Percentiles rank a stretch among this genome's conserved stretches.
These are phyloP conservation scores for Eupithecia abbreviata DNA, from an alignment of 2,888 invertebrate species.

Conservation along the genomic window DNA sequence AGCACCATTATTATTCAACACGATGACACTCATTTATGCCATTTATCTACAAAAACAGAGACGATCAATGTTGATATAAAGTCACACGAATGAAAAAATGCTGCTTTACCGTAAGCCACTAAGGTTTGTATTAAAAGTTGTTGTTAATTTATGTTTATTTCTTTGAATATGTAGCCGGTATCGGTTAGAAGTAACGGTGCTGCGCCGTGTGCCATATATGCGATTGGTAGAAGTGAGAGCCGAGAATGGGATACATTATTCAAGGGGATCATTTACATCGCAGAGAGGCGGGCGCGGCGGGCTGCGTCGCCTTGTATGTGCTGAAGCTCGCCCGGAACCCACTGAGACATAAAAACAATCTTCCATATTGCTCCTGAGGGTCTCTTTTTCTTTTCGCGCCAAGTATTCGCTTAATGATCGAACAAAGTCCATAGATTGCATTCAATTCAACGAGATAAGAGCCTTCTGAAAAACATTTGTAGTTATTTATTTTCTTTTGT, in stretches of 20 bases:
- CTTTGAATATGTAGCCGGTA: conserved; percentile 62
- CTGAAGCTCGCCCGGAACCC: conserved; percentile 69
- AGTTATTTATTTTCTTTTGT: conserved; percentile 15
- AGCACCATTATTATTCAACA: not conserved
- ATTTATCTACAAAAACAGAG: conserved; percentile 6
- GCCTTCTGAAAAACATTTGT: conserved; percentile 30
- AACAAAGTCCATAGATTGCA: conserved; percentile 63
- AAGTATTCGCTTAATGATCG: conserved; percentile 72
- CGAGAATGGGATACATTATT: conserved; percentile 81
- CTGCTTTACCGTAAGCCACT: conserved; percentile 33
- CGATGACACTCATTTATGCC: not conserved
- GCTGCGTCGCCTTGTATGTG: conserved; percentile 76
- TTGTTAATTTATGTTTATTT: conserved; percentile 50
- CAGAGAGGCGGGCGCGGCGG: conserved; percentile 68
- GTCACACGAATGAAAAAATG: conserved; percentile 27
- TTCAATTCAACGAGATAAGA: conserved; percentile 56
- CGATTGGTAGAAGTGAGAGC: conserved; percentile 67
- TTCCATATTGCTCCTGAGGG: conserved; percentile 71
- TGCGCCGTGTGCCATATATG: conserved; percentile 76
- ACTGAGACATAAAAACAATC: conserved; percentile 71
- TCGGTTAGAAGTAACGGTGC: conserved; percentile 77
- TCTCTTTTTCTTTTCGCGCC: conserved; percentile 69
- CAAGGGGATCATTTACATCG: conserved; percentile 83
- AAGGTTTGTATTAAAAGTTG: conserved; percentile 36
- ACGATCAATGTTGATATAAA: conserved; percentile 18